Evolutionary conservation across 2,113 vertebrate genomes (phyloP), one percentile per base, ranked within the genome.

Genomic region (Rana temporaria): DNA sequence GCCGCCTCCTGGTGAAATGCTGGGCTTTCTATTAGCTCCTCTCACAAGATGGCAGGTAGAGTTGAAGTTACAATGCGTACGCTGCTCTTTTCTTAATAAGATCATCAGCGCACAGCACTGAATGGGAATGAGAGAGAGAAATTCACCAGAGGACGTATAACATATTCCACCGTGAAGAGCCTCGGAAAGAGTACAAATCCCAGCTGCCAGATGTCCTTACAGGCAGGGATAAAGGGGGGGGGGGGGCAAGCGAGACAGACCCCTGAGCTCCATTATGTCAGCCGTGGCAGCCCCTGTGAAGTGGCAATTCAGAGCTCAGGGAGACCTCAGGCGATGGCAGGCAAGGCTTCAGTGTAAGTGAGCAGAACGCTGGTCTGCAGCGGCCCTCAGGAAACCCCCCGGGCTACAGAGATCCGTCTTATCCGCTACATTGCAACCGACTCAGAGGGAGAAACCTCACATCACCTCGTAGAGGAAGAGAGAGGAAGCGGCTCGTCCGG

Each of bases 331-430:
- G 91, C 89, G 88, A 91, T 81, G 79, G 87, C 87, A 88, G 89
- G 88, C 86, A 88, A 88, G 92, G 88, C 82, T 89, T 82, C 87
- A 84, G 86, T 91, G 90, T 90, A 92, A 92, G 90, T 22, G 82
- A 93, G 88, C 87, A 17, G 0, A 84, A 82, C 89, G 89, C 89
- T 90, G 92, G 92, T 89, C 91, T 90, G 89, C 81, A 9, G 87
- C 92, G 89, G 90, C 92, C 26, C 94, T 92, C 90, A 71, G 92
- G 93, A 92, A 93, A 89, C 91, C 92, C 92, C 89, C 89, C 86
- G 34, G 90, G 93, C 91, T 92, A 91, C 89, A 87, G 88, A 85
- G 84, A 26, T 90, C 89, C 87, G 88, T 93, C 93, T 92, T 86
- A 93, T 93, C 88, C 88, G 81, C 85, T 90, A 88, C 89, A 92